Conservation (phyloP, 2,113 vertebrate species). For the Microcebus tavaratra region DNA sequence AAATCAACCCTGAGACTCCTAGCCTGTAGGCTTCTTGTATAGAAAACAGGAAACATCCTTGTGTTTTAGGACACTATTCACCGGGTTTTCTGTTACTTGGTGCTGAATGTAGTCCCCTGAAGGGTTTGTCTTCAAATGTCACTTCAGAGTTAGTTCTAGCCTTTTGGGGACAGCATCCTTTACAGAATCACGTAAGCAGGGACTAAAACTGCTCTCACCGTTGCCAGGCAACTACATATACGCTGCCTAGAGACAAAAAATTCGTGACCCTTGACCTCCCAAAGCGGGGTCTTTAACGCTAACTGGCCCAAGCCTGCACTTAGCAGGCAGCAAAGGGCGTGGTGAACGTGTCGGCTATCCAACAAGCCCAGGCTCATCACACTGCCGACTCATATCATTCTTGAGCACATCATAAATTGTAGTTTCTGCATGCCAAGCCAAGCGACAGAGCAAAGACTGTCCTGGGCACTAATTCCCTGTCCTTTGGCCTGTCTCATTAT, state of each 20-base stretch:
- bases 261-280: conserved; percentile 69
- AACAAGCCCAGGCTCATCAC: conserved; percentile 47
- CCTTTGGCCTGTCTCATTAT: conserved; percentile 65
- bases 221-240: conserved; percentile 76
- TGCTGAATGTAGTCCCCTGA: not conserved
- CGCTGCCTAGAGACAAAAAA: conserved; percentile 75
- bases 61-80: not conserved
- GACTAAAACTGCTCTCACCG: conserved; percentile 58
- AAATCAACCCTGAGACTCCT: not conserved
- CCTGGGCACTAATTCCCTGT: conserved; percentile 13
- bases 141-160: not conserved
- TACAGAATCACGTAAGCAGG: conserved; percentile 64
- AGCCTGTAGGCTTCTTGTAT: not conserved
- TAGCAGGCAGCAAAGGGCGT: conserved; percentile 64
- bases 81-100: conserved; percentile 21
- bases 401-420: conserved; percentile 52
- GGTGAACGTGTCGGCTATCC: not conserved
- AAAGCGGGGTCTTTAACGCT: conserved; percentile 44
- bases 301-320: conserved; percentile 59
- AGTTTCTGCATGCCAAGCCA: conserved; percentile 57
- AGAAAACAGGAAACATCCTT: not conserved
- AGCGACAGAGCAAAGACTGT: conserved; percentile 10
- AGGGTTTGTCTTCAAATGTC: not conserved
- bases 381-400: conserved; percentile 54
- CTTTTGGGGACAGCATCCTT: conserved; percentile 61